Evolutionary conservation across 1,140 invertebrate genomes (phyloP).

Genomic region (Listronotus oregonensis): DNA sequence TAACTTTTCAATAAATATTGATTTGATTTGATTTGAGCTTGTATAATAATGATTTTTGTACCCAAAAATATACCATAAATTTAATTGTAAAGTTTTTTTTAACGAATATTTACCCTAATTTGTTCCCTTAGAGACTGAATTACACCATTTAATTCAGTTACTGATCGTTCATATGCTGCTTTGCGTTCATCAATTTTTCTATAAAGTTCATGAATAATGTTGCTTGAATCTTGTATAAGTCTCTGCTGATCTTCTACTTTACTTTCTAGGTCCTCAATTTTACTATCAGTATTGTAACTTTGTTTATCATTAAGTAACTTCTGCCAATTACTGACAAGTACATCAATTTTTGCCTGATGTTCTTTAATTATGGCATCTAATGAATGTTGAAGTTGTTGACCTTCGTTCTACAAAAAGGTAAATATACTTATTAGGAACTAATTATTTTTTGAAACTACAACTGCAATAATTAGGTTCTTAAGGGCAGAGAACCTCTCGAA

Average conservation of each 20-base stretch:
- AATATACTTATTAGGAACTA: conserved; percentile 3
- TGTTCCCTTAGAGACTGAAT: conserved; percentile 42
- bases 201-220: conserved; percentile 38
- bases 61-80: too few relatives aligned
- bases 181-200: conserved; percentile 43
- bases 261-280: conserved; percentile 38
- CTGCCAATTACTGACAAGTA: conserved; percentile 30
- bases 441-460: conserved; percentile 1
- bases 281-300: conserved; percentile 17
- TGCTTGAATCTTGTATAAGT: conserved; percentile 36
- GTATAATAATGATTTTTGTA: too few relatives aligned
- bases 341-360: conserved; percentile 40
- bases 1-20: too few relatives aligned
- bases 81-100: too few relatives aligned
- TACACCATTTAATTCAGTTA: conserved; percentile 39
- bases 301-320: conserved; percentile 37
- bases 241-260: conserved; percentile 41
- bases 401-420: conserved; percentile 30
- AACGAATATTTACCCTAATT: conserved; percentile 30
- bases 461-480: not conserved
- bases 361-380: conserved; percentile 37
- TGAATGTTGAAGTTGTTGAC: conserved; percentile 37
- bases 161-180: conserved; percentile 36
- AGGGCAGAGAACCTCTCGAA: not conserved
- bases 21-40: too few relatives aligned